Percentiles rank a stretch among this genome's conserved stretches.
Conservation (phyloP, 2,113 vertebrate genomes). For the Hippotragus niger region DNA sequence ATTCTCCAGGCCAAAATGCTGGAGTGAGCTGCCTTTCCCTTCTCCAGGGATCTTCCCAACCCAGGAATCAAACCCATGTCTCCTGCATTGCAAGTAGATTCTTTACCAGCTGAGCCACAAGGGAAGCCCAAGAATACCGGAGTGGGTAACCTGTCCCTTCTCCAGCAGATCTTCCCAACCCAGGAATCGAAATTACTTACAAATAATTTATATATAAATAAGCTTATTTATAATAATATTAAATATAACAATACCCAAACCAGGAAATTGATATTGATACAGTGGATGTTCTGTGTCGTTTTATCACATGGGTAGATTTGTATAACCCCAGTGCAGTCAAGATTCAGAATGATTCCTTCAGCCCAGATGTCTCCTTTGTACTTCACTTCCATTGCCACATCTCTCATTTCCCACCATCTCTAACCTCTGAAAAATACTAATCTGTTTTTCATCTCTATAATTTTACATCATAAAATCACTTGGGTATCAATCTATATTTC, state of each 20-base stretch:
- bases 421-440: background rate
- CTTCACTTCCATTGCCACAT: background rate
- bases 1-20: background rate
- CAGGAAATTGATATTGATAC: background rate
- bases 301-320: background rate
- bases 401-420: background rate
- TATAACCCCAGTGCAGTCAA: background rate
- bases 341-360: background rate
- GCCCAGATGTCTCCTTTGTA: background rate
- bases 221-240: background rate
- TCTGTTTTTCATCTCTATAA: background rate
- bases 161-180: background rate
- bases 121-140: background rate
- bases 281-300: background rate
- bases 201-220: background rate
- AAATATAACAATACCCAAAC: background rate
- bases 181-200: background rate
- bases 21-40: background rate
- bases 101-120: background rate
- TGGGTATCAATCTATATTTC: background rate
- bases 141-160: background rate
- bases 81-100: background rate
- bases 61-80: background rate
- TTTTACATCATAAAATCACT: background rate
- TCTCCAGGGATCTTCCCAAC: background rate